phyloP scores from a whole-genome alignment of 2,113 vertebrate species.

The Microtus montanus region DNA sequence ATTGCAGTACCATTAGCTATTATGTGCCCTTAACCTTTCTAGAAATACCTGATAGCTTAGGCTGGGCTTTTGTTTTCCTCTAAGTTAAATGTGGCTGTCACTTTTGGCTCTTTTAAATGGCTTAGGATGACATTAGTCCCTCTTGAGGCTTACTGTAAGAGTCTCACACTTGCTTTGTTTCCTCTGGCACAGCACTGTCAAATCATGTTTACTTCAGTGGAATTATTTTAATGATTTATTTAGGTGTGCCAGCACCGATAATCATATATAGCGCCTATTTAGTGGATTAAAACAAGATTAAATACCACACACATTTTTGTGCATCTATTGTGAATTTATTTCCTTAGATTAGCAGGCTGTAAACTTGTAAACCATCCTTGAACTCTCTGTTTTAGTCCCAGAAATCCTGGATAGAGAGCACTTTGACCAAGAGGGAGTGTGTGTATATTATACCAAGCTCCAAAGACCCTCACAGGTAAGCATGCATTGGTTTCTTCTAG shows the following conservation, averaged over 20 bases:
- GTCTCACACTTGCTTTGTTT: slow-evolving; percentile 23
- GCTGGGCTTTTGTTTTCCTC: not conserved
- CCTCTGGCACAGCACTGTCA: not conserved
- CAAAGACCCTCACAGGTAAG: slow-evolving; percentile 99
- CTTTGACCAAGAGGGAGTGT: slow-evolving; percentile 99
- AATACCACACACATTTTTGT: not conserved
- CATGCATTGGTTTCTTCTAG: slow-evolving; percentile 50
- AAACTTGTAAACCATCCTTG: slow-evolving; percentile 56
- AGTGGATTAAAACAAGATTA: slow-evolving; percentile 46
- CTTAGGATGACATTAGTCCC: not conserved
- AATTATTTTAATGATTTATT: slow-evolving; percentile 38
- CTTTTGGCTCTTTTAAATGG: slow-evolving; percentile 37
- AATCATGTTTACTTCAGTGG: slow-evolving; percentile 46
- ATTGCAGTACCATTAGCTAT: not conserved
- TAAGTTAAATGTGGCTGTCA: not conserved
- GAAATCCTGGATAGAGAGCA: slow-evolving; percentile 99
- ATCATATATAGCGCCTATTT: not conserved
- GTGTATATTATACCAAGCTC: slow-evolving; percentile 99
- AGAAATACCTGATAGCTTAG: not conserved
- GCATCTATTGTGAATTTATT: slow-evolving; percentile 46
- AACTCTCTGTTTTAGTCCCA: slow-evolving; percentile 91
- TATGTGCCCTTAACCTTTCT: not conserved
- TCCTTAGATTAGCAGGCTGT: slow-evolving; percentile 35
- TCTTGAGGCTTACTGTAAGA: not conserved
- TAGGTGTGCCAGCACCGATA: not conserved